Percentiles rank a stretch among this genome's conserved stretches.
Conservation (phyloP, 2,113 vertebrate genomes). For the Lepus timidus region DNA sequence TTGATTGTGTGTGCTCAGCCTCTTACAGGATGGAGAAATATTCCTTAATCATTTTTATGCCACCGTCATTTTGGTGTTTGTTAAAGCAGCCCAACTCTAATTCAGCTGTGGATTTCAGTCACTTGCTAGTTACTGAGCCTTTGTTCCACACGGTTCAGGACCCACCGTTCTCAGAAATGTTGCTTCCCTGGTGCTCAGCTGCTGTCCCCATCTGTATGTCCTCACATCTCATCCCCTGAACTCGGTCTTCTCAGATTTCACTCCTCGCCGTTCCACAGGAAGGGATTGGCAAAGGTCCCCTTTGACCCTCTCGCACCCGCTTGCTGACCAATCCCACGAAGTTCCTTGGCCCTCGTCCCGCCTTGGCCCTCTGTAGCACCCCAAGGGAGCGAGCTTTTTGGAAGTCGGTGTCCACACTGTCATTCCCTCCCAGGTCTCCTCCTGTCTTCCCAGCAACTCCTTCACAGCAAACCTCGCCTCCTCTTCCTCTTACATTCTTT, state of each 20-base stretch:
- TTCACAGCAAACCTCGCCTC: neutral
- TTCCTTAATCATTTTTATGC: neutral
- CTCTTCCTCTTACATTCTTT: neutral
- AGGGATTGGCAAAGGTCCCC: neutral
- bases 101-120: neutral
- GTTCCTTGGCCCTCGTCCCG: neutral
- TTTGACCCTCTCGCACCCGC: neutral
- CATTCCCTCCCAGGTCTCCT: neutral
- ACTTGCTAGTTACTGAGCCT: neutral
- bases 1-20: neutral
- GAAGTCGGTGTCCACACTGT: neutral
- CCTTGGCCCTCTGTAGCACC: neutral
- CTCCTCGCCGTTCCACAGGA: accelerated
- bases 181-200: neutral
- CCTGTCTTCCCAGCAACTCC: neutral
- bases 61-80: neutral
- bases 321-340: accelerated
- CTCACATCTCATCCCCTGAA: neutral
- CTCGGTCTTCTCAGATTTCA: neutral
- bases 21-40: neutral
- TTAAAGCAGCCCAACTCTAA: neutral
- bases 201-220: neutral
- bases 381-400: neutral
- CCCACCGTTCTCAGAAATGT: neutral
- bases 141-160: neutral